phyloP scores from a whole-genome alignment of 2,888 invertebrate genomes.

The Ferdinandea cuprea region DNA sequence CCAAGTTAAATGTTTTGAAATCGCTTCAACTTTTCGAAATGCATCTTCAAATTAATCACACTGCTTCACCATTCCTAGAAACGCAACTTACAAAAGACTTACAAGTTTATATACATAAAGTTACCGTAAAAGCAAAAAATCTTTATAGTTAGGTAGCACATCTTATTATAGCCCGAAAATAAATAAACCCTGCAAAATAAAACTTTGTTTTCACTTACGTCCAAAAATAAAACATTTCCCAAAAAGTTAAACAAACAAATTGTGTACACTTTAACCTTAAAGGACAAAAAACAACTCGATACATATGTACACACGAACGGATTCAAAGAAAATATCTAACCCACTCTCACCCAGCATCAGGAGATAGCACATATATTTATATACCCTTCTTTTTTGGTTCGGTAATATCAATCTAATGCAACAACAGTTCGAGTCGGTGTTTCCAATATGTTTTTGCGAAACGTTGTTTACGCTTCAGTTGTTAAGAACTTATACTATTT shows the following conservation, averaged over 20 bases:
- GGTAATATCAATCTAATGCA: background rate
- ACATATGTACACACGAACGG: background rate
- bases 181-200: background rate
- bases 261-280: slow-evolving; percentile 1
- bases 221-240: background rate
- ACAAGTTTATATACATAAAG: too few species aligned
- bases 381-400: background rate
- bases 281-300: background rate
- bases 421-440: background rate
- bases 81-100: too few species aligned
- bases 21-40: too few species aligned
- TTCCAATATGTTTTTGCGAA: slow-evolving; percentile 5
- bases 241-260: background rate
- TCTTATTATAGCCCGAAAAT: background rate
- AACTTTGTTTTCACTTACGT: too few species aligned
- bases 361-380: background rate
- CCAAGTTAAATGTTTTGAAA: too few species aligned
- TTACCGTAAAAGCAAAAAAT: too few species aligned
- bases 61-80: too few species aligned
- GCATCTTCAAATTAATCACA: too few species aligned
- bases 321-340: background rate
- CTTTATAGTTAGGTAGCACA: too few species aligned
- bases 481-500: background rate
- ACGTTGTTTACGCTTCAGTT: slow-evolving; percentile 9
- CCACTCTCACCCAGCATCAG: background rate